A percentile compares a stretch with the other conserved stretches of the same genome.
These are phyloP conservation scores for Sanderia malayensis DNA, from an alignment of 30 jellyfish, hydroid and myxozoan species.

Conservation along the genomic window DNA sequence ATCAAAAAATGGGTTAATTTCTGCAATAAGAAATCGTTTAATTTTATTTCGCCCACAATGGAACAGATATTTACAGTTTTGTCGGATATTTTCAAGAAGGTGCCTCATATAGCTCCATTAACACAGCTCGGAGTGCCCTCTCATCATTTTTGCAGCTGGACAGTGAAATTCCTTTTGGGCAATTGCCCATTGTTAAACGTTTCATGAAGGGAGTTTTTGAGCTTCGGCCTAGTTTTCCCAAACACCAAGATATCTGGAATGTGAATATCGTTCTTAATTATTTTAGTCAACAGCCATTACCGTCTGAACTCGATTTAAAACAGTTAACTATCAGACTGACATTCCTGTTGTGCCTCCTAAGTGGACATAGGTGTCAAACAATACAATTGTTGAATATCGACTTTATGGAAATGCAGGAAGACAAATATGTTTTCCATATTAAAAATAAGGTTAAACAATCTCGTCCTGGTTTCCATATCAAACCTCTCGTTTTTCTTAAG, in stretches of 20 bases:
- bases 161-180: conserved; percentile 10
- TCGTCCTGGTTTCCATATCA: conserved; percentile 3
- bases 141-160: neutral
- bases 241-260: neutral
- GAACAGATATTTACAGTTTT: neutral
- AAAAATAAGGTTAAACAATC: neutral
- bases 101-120: neutral
- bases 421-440: neutral
- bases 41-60: neutral
- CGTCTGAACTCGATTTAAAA: neutral
- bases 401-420: neutral
- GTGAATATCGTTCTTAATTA: neutral
- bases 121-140: neutral
- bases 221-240: conserved; percentile 16
- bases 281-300: neutral
- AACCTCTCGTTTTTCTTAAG: neutral
- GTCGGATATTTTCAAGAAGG: neutral
- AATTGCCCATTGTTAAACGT: conserved; percentile 16
- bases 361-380: conserved; percentile 26
- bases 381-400: neutral
- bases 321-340: conserved; percentile 4
- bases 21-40: too few relatives aligned
- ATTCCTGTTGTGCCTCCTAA: neutral
- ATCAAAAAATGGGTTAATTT: neutral
- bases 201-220: conserved; percentile 15